phyloP scores from a whole-genome alignment of 1,140 invertebrate species.

The Ephestia elutella region DNA sequence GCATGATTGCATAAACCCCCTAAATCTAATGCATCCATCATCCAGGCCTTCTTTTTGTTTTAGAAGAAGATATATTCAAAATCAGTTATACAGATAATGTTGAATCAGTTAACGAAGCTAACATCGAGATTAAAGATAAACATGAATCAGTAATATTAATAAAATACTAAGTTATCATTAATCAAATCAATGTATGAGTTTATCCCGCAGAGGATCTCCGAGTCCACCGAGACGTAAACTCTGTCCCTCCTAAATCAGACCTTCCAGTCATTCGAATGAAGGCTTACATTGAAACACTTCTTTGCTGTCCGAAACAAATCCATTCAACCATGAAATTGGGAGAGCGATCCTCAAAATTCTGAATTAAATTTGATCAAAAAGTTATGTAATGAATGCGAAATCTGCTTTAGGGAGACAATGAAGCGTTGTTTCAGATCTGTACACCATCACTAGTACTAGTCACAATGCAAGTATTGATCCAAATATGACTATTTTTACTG shows the following conservation, averaged over 20 bases:
- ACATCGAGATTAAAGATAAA: neutral
- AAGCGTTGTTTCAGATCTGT: slow-evolving; percentile 25
- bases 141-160: neutral
- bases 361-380: slow-evolving; percentile 62
- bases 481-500: neutral
- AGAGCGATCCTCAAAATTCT: slow-evolving; percentile 53
- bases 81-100: too few relatives aligned
- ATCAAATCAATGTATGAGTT: too few relatives aligned
- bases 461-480: neutral
- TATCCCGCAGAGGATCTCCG: slow-evolving; percentile 34
- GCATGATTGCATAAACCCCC: too few relatives aligned
- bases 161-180: slow-evolving; percentile 13
- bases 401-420: slow-evolving; percentile 35
- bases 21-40: too few relatives aligned
- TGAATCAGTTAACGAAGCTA: neutral
- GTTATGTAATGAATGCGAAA: slow-evolving; percentile 54
- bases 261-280: slow-evolving; percentile 54
- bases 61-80: too few relatives aligned
- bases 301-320: slow-evolving; percentile 56
- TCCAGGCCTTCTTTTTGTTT: too few relatives aligned
- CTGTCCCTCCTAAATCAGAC: slow-evolving; percentile 44
- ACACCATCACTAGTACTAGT: slow-evolving; percentile 4
- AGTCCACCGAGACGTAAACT: slow-evolving; percentile 46
- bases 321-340: slow-evolving; percentile 62
- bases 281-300: slow-evolving; percentile 62